Percentiles rank a stretch among this genome's conserved stretches.
phyloP scores from a whole-genome alignment of 2,888 invertebrate species.

The Conistra vaccinii region DNA sequence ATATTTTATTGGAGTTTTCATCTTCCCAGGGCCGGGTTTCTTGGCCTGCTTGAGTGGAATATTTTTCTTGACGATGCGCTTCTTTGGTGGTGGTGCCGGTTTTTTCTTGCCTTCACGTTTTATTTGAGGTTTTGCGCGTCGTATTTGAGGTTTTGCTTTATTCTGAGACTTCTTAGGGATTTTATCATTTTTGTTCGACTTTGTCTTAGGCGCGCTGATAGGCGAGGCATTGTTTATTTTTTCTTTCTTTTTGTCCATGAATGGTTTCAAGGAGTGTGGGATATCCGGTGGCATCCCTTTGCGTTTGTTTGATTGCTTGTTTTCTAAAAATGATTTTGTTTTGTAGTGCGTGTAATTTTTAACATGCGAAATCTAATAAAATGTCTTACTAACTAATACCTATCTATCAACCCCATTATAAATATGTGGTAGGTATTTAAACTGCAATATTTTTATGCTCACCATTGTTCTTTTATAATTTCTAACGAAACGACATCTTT shows the following conservation, averaged over 20 bases:
- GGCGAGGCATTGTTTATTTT: neutral
- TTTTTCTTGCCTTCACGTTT: slow-evolving; percentile 30
- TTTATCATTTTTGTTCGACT: neutral
- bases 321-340: slow-evolving; percentile 13
- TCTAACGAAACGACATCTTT: neutral
- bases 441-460: neutral
- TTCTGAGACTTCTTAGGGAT: neutral
- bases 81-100: neutral
- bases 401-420: neutral
- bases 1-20: slow-evolving; percentile 47
- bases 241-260: neutral
- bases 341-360: neutral
- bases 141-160: slow-evolving; percentile 9
- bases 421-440: slow-evolving; percentile 1
- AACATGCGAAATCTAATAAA: neutral
- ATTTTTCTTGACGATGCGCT: slow-evolving; percentile 51
- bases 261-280: neutral
- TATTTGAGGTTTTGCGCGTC: slow-evolving; percentile 11
- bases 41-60: neutral
- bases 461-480: neutral
- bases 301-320: slow-evolving; percentile 21
- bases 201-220: neutral
- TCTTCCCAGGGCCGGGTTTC: slow-evolving; percentile 29
- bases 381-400: neutral
- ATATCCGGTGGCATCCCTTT: neutral